phyloP scores from a whole-genome alignment of 2,797 vertebrate genomes.

The Parotocinclus haroldoi region DNA sequence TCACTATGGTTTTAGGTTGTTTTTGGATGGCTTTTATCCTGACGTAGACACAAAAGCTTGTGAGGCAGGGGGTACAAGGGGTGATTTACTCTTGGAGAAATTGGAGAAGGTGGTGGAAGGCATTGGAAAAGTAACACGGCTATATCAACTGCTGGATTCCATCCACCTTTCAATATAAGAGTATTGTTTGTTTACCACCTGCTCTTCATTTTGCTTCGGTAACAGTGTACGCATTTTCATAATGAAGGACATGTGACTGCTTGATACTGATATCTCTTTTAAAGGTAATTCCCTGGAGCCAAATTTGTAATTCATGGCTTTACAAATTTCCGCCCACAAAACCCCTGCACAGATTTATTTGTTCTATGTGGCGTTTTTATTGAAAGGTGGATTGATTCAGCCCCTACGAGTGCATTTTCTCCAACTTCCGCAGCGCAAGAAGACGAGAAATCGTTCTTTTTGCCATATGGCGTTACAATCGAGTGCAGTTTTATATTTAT shows the following conservation, averaged over 20 bases:
- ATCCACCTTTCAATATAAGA: no score
- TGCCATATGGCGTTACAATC: constrained; percentile 50
- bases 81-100: background rate
- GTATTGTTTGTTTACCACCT: background rate
- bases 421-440: constrained; percentile 51
- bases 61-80: constrained; percentile 14
- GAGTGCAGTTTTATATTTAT: constrained; percentile 15
- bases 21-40: constrained; percentile 49
- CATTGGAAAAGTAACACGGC: no score
- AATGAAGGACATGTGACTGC: constrained; percentile 16
- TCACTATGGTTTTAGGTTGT: constrained; percentile 47
- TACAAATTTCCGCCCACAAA: constrained; percentile 54
- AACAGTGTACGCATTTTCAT: constrained; percentile 19
- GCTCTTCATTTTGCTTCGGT: background rate
- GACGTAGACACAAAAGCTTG: constrained; percentile 51
- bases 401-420: constrained; percentile 65
- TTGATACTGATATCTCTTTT: constrained; percentile 56
- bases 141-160: no score
- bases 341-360: constrained; percentile 66
- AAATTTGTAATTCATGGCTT: constrained; percentile 66
- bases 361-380: constrained; percentile 65
- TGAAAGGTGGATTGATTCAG: constrained; percentile 69
- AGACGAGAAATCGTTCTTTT: constrained; percentile 42
- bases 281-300: constrained; percentile 54
- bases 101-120: no score